These are phyloP conservation scores for Cephalotes varians DNA, from an alignment of 2,888 invertebrate species.

Conservation along the genomic window DNA sequence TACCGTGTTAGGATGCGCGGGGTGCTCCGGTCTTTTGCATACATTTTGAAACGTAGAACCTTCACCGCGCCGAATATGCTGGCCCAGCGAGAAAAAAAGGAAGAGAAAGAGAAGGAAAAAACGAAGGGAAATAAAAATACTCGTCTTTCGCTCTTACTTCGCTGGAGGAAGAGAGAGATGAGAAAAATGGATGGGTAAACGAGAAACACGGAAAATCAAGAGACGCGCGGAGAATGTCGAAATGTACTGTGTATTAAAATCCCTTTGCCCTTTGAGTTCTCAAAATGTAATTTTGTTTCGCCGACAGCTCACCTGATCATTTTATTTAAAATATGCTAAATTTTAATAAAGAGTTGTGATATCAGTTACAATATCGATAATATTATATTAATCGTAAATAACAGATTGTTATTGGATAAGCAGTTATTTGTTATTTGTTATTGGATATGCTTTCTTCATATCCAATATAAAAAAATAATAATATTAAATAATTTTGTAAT, in stretches of 20 bases:
- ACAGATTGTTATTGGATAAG: not conserved
- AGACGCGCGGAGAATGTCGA: constrained; percentile 61
- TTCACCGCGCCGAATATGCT: constrained; percentile 81
- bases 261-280: constrained; percentile 39
- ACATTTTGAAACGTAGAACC: constrained; percentile 84
- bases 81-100: constrained; percentile 71
- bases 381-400: not conserved
- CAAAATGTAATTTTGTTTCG: constrained; percentile 42
- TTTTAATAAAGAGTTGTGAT: not conserved
- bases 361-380: not conserved
- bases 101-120: constrained; percentile 37
- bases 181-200: constrained; percentile 68
- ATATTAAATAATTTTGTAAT: not conserved
- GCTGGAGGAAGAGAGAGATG: constrained; percentile 38
- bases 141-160: constrained; percentile 51
- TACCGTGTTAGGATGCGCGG: constrained; percentile 84
- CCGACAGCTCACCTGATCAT: not conserved
- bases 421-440: too few relatives aligned
- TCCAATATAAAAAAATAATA: not conserved
- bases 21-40: constrained; percentile 84
- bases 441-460: not conserved
- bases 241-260: constrained; percentile 70
- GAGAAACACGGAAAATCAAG: constrained; percentile 72
- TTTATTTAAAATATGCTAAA: constrained; percentile 12
- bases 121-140: constrained; percentile 75